Conservation (phyloP, 2,888 invertebrate species). For the Hemicrepidius hirtus region DNA sequence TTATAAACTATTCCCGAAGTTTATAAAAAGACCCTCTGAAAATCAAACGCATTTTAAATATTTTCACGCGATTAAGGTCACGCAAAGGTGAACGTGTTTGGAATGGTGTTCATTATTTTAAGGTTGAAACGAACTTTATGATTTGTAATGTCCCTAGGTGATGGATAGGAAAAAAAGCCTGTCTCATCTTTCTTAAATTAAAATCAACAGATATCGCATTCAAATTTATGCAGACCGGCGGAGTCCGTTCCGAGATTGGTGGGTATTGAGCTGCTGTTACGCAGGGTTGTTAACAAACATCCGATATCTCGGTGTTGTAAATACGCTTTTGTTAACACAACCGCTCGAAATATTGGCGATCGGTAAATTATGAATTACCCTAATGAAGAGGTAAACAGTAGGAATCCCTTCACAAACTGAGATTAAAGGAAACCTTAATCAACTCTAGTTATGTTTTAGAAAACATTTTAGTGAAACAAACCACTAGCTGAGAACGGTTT, state of each 20-base stretch:
- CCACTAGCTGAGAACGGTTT: no score
- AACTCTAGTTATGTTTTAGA: no score
- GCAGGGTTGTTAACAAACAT: conserved; percentile 12
- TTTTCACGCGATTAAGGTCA: conserved; percentile 6
- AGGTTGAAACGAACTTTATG: neutral
- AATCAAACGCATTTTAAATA: conserved; percentile 33
- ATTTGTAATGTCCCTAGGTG: neutral
- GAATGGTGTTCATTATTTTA: neutral
- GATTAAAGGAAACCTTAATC: neutral
- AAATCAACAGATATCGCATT: conserved; percentile 31
- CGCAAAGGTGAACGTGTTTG: neutral
- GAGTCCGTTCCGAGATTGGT: conserved; percentile 29
- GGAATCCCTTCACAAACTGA: neutral
- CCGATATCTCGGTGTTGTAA: conserved; percentile 14
- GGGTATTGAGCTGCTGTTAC: conserved; percentile 23
- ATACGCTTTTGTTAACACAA: conserved; percentile 20
- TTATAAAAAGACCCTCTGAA: conserved; percentile 23
- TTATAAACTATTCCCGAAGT: conserved; percentile 39
- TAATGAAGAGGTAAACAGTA: conserved; percentile 7
- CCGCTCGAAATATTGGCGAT: conserved; percentile 10
- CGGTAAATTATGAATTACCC: conserved; percentile 16
- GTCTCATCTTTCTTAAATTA: conserved; percentile 18
- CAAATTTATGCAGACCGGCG: conserved; percentile 31
- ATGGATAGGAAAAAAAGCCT: neutral
- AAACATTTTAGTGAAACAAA: no score